Evolutionary conservation across 2,888 invertebrate genomes (phyloP), one percentile per base, ranked within the genome.

Genomic region (Rhagonycha fulva): DNA sequence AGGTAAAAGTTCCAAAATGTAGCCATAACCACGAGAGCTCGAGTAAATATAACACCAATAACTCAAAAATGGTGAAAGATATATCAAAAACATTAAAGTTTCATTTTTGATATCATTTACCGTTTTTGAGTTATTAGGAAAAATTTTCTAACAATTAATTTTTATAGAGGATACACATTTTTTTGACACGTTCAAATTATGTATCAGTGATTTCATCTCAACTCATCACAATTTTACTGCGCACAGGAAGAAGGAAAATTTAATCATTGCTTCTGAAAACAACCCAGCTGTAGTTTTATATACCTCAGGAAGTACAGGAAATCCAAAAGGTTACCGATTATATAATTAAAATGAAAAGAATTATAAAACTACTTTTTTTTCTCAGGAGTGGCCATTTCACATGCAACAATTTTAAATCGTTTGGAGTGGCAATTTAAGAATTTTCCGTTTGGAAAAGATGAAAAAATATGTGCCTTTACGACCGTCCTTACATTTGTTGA

Each of bases 401-500:
- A 96, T 84, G 91, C 91, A 28, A 93, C 94, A 0, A 90, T 96
- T 71, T 89, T 95, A 83, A 96, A 97, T 86, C 92, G 97, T 0
- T 89, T 97, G 19, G 91, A 92, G 86, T 97, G 97, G 96, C 97
- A 97, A 86, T 97, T 96, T 92, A 90, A 91, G 12, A 91, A 90
- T 0, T 94, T 97, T 84, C 96, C 97, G 0, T 96, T 92, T 87
- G 87, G 90, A 0, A 83, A 88, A 0, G 89, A 90, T 0, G 95
- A 96, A 83, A 89, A 90, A 9, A 90, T 91, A 4, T 94, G 95
- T 82, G 93, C 96, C 0, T 97, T 97, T 89, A 97, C 97, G 88
- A 97, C 97, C 0, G 95, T 97, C 0, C 88, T 97, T 14, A 97
- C 96, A 0, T 97, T 97, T 85, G 96, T 97, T 3, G 97, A 97